phyloP scores from a whole-genome alignment of 2,888 invertebrate species.

The Acleris cristana region DNA sequence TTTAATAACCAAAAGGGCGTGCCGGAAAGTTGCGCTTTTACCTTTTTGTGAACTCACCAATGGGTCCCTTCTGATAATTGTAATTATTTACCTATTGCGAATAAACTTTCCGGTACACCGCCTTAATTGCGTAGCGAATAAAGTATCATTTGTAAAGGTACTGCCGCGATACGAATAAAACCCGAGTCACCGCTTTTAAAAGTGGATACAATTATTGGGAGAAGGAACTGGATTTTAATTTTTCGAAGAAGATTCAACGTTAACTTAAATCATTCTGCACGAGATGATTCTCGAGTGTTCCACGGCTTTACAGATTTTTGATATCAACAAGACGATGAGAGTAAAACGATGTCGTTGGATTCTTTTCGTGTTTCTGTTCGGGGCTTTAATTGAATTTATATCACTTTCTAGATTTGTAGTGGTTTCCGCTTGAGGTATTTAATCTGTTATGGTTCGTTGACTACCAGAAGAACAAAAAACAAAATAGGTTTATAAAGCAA shows the following conservation, averaged over 20 bases:
- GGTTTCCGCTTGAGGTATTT: constrained; percentile 7
- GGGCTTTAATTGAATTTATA: constrained; percentile 25
- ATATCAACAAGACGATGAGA: constrained; percentile 57
- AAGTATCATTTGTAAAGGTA: constrained; percentile 77
- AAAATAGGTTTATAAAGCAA: no score
- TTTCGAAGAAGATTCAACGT: constrained; percentile 60
- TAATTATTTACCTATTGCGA: constrained; percentile 82
- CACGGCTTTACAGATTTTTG: constrained; percentile 59
- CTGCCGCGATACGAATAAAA: constrained; percentile 66
- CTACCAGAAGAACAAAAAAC: no score
- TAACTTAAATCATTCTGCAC: constrained; percentile 76
- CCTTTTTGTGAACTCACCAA: constrained; percentile 78
- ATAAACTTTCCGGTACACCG: constrained; percentile 67
- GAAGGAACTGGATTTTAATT: constrained; percentile 64
- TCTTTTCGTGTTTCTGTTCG: constrained; percentile 44
- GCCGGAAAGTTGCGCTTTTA: constrained; percentile 73
- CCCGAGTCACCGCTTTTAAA: constrained; percentile 58
- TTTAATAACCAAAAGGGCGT: constrained; percentile 76
- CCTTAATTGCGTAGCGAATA: constrained; percentile 74
- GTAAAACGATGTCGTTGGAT: constrained; percentile 55
- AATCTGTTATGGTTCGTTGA: constrained; percentile 7
- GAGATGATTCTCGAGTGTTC: constrained; percentile 67
- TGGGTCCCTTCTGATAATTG: constrained; percentile 76
- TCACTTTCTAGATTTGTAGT: constrained; percentile 7
- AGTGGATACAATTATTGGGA: constrained; percentile 61